A percentile compares a stretch with the other conserved stretches of the same genome.
Evolutionary conservation across 2,797 vertebrate genomes (phyloP).

Genomic region (Coregonus suidteri): DNA sequence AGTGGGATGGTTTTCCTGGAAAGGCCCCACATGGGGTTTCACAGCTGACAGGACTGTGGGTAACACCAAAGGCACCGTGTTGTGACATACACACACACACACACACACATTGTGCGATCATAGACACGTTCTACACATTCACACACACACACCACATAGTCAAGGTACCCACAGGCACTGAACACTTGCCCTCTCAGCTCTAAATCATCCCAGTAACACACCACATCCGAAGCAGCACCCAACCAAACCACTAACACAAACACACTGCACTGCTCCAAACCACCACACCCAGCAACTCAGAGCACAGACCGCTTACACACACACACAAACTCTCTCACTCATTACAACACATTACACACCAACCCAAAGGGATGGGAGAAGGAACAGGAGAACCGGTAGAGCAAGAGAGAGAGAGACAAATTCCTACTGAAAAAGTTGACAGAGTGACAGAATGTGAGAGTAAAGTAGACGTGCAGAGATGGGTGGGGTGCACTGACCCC

Average conservation of each 20-base stretch:
- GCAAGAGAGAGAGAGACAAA: no score
- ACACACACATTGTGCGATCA: background rate
- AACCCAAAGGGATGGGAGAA: background rate
- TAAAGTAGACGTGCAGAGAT: no score
- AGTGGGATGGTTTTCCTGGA: conserved; percentile 52
- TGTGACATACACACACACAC: background rate
- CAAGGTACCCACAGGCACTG: conserved; percentile 56
- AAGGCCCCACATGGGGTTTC: no score
- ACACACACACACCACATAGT: conserved; percentile 18
- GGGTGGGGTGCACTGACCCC: background rate
- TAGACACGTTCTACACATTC: background rate
- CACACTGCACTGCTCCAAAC: conserved; percentile 49
- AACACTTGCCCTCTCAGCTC: conserved; percentile 58
- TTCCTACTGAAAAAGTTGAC: no score
- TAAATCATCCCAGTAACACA: conserved; percentile 57
- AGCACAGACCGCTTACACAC: conserved; percentile 24
- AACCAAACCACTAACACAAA: conserved; percentile 61
- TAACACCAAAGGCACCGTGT: background rate
- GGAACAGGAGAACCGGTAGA: no score
- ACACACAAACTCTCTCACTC: no score
- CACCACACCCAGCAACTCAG: conserved; percentile 36
- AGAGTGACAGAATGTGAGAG: no score
- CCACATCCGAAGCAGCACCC: conserved; percentile 55
- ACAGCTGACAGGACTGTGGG: no score
- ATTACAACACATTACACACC: no score